Conservation (phyloP, 2,888 invertebrate genomes). For the Ophioninae sp. region DNA sequence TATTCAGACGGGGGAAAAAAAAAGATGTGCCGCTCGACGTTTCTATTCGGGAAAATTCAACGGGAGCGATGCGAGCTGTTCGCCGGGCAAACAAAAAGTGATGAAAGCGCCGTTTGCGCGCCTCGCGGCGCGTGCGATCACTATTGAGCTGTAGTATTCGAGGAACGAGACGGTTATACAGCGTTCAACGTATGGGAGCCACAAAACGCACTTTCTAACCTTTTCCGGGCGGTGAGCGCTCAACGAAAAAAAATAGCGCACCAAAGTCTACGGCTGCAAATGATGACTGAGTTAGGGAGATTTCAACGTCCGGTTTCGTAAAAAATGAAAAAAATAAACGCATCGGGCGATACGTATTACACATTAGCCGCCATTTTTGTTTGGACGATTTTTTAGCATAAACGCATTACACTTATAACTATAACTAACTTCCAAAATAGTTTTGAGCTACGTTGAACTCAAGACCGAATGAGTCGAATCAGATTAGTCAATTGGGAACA, state of each 20-base stretch:
- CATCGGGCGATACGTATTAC: conserved; percentile 26
- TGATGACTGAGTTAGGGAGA: conserved; percentile 46
- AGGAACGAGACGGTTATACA: conserved; percentile 5
- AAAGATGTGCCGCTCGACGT: not conserved
- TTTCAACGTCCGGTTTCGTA: conserved; percentile 46
- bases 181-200: conserved; percentile 2
- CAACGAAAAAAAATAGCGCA: conserved; percentile 38
- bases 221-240: conserved; percentile 54
- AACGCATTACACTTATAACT: too few species aligned
- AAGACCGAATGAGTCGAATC: too few species aligned
- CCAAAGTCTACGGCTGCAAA: conserved; percentile 24
- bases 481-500: too few species aligned
- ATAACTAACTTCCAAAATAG: too few species aligned
- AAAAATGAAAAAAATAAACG: conserved; percentile 10
- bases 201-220: conserved; percentile 61
- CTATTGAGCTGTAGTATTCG: conserved; percentile 18
- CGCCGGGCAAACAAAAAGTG: not conserved
- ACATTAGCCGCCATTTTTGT: not conserved
- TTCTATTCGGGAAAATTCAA: conserved; percentile 2
- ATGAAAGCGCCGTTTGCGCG: not conserved
- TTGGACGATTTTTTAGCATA: not conserved
- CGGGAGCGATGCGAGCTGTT: not conserved
- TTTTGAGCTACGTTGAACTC: too few species aligned
- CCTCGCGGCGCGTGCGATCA: not conserved
- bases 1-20: not conserved